Base-by-base conservation (phyloP, 2,888 invertebrate genomes). In the Cotesia congregata region DNA sequence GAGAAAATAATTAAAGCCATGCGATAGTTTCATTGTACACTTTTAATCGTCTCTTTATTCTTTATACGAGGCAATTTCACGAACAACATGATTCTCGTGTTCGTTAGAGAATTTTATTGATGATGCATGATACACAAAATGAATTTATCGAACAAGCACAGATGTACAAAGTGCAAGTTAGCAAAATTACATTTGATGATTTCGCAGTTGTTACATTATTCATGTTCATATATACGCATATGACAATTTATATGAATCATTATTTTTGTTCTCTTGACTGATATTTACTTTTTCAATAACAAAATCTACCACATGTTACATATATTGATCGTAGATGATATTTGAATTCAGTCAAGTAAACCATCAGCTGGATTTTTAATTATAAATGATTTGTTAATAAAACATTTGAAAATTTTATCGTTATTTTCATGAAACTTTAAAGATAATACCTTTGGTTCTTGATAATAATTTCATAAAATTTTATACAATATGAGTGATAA, bases 101-200 rank as follows among this genome's bases (percentile, higher is more conserved):
- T 59, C 59, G 70, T 60, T 70, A 20, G 70, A 70, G 41, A 30
- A 30, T 70, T 60, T 70, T 38, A 70, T 70, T 20, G 60, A 30
- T 70, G n/a, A 20, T 70, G 30, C 30, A 30, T 30, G 20, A 59
- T 59, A 60, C 41, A 70, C 50, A 41, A 41, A 17, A 41, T 41
- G 7, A 9, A 30, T 15, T 20, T 60, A n/a, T 59, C 39, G 60
- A 41, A 12, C 67, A 74, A 68, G 75, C 74, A 17, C 79, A 79
- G 80, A 81, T 81, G 75, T 64, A 81, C 78, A 77, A 72, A 77
- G 69, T 40, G 69, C 40, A 76, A 68, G 65, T 62, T 50, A 50
- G 50, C 50, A 12, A 75, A 77, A 82, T 82, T 80, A 80, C 78
- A 79, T 75, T 74, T 62, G 59, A 79, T 82, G 81, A 82, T 81